A percentile compares a stretch with the other conserved stretches of the same genome.
phyloP scores from a whole-genome alignment of 2,888 invertebrate species.

The Ormyrus thymus region DNA sequence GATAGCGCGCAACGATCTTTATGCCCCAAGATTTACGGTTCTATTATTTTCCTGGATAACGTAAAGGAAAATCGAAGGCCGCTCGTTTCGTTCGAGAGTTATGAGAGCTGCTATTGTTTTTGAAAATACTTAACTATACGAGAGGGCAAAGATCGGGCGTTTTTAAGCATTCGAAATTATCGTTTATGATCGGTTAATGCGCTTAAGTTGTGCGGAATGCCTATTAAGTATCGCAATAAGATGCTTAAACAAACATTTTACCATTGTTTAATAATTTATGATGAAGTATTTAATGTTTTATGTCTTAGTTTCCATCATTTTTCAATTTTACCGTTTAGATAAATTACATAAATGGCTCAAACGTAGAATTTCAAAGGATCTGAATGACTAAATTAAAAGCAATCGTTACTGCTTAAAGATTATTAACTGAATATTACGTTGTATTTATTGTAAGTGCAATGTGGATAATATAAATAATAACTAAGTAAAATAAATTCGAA shows the following conservation, averaged over 20 bases:
- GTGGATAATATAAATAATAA: too few species aligned
- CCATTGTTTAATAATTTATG: not conserved
- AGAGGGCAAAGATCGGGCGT: not conserved
- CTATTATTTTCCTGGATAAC: slow-evolving; percentile 46
- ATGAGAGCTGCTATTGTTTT: not conserved
- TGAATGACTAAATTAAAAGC: too few species aligned
- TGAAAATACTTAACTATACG: not conserved
- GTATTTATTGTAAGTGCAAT: too few species aligned
- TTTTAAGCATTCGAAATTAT: slow-evolving; percentile 8
- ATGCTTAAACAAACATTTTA: not conserved
- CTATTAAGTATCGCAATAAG: not conserved
- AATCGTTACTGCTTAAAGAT: too few species aligned
- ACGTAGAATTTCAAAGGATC: too few species aligned
- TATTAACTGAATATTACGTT: too few species aligned
- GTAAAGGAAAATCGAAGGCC: slow-evolving; percentile 20
- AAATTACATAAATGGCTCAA: too few species aligned
- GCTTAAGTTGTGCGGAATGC: not conserved
- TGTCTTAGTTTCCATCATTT: not conserved
- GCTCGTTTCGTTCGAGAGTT: slow-evolving; percentile 1
- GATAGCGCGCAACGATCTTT: slow-evolving; percentile 17
- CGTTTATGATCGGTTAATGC: not conserved
- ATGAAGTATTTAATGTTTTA: slow-evolving; percentile 5
- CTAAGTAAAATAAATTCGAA: too few species aligned
- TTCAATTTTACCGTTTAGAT: too few species aligned
- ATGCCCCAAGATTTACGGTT: slow-evolving; percentile 41